Base-by-base conservation (phyloP, 2,113 vertebrate species). In the Amphilophus citrinellus region DNA sequence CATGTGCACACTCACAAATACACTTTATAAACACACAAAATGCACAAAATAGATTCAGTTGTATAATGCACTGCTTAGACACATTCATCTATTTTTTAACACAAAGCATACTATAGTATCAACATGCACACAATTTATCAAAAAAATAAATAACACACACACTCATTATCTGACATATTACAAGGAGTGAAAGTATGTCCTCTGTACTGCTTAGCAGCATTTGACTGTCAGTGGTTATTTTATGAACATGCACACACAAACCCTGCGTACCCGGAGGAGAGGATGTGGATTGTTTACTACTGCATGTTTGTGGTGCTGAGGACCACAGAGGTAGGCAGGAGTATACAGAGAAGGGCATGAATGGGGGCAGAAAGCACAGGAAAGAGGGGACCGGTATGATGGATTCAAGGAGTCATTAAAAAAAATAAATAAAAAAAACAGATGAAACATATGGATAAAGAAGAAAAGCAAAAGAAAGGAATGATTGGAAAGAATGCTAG, bases 161-260 rank as follows among this genome's bases (percentile, higher is more conserved):
- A 78, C 79, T 86, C 62, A 78, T 73, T 68, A 88, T 81, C 39
- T 30, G 61, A 73, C 80, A 68, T 50, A 88, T 78, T 87, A 83
- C 73, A 71, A 35, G 32, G 80, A 30, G 60, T 20, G 6, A 63
- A 83, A 71, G 82, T 83, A 61, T 79, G 85, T 71, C 27, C 1
- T 27, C 30, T 15, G 37, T 6, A 20, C 63, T 56, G 65, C 83
- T 90, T 84, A 84, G 87, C 13, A 61, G 47, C 59, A 35, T 86
- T 88, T 79, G 32, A 57, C 50, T 73, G 76, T 85, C 75, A 77
- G 13, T 37, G 30, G 39, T 60, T 65, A 68, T 78, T 75, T 47
- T 18, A 44, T 44, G 30, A 20, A 81, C 18, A 61, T 6, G 27
- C 61, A 60, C 22, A 5, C 37, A 78, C 7, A 37, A 13, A 50